Evolutionary conservation across 2,113 vertebrate species (phyloP), one percentile per base, ranked within the genome.

Genomic region (Spermophilus dauricus): DNA sequence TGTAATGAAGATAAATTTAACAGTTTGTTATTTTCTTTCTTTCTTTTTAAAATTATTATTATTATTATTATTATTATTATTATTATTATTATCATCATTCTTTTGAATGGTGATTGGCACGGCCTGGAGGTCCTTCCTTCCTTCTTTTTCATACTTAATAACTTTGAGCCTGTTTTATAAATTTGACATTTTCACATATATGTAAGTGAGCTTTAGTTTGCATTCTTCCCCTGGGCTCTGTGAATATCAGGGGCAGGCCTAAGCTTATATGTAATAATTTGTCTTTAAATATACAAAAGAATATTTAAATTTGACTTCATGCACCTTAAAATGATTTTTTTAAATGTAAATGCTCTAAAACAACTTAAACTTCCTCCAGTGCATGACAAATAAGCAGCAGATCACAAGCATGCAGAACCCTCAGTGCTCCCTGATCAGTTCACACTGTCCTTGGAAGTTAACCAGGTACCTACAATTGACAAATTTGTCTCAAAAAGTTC

Each of bases 281-380:
- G 48, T 76, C 34, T 96, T 86, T 48, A 91, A 90, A 63, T 37
- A 56, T 32, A 48, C 13, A 87, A 87, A 90, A 77, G 8, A 42
- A 94, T 83, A 63, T 95, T 65, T 82, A 89, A 87, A 48, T 80
- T n/a, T 80, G 83, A 84, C 30, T 94, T 86, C 30, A 51, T 18
- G 26, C 34, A 37, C 11, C 16, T 86, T 84, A 76, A 89, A 76
- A 76, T 58, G 48, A 78, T 76, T 89, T 80, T 51, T 26, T 30
- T 81, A 75, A 75, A 89, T 94, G 48, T 72, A 91, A 89, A 76
- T 45, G 16, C 32, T 75, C 63, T 58, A 70, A 78, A 34, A 34
- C 26, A 26, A 56, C 20, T 77, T 63, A 39, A 67, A 69, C n/a
- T 37, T 89, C 75, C 34, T 88, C 39, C 42, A 12, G 0, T 22